Evolutionary conservation across 2,797 vertebrate species (phyloP).

Genomic region (Halcyon chelicuti): DNA sequence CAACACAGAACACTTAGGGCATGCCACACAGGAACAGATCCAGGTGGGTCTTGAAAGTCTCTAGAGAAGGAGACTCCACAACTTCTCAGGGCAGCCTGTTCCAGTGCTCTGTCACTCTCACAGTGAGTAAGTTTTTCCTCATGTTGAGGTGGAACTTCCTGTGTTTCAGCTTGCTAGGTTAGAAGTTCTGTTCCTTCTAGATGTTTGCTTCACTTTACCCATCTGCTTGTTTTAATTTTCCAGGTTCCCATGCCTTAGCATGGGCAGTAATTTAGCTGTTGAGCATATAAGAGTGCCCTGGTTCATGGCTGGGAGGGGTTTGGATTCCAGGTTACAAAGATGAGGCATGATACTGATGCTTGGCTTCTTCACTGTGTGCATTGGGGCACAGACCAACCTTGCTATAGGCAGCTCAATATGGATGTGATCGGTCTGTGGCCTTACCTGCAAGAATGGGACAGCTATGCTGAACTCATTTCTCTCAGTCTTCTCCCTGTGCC

Average conservation of each 20-base stretch:
- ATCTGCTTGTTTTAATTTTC: neutral
- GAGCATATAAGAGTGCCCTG: neutral
- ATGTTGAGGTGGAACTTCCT: no score
- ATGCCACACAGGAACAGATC: no score
- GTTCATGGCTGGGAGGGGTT: neutral
- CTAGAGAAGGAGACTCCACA: no score
- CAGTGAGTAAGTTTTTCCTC: no score
- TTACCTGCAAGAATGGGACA: neutral
- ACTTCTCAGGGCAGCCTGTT: no score
- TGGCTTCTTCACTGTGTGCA: neutral
- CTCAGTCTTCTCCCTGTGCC: neutral
- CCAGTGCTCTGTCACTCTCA: no score
- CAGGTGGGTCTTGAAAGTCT: no score
- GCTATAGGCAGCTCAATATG: rapidly evolving
- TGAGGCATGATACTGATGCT: neutral
- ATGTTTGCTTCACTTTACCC: neutral
- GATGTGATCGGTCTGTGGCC: neutral
- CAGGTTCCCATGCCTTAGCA: neutral
- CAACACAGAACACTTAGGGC: no score
- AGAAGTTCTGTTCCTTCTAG: neutral
- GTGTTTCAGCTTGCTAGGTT: neutral
- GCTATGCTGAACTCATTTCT: neutral
- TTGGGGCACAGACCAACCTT: neutral
- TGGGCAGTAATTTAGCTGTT: neutral
- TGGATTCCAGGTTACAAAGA: neutral